Base-by-base conservation (phyloP, 2,113 vertebrate genomes). In the Solea solea region DNA sequence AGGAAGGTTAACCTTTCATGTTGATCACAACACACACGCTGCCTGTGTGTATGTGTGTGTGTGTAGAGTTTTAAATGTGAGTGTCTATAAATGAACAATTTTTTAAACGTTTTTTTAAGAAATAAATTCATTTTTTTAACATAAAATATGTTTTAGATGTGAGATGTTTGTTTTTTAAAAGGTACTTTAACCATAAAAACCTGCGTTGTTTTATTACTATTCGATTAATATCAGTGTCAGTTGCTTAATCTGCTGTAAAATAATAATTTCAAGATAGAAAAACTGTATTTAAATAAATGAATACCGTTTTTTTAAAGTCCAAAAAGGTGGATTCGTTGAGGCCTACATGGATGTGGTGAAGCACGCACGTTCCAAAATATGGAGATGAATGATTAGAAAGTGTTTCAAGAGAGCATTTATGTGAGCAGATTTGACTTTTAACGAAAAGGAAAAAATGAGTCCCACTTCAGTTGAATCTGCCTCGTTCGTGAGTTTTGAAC, bases 1-100 rank as follows among this genome's bases (percentile, higher is more conserved):
- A 63, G 45, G 77, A 72, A 72, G 69, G 58, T 85, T 76, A 80
- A 66, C 57, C 57, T 78, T 78, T 78, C 69, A 84, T 76, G 80
- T 74, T 65, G 51, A 48, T 45, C 53, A 61, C 62, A 81, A 42
- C 67, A 71, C 44, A 77, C 74, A 69, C 39, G 12, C 28, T 68
- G 46, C 8, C 3, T 51, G 0, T 63, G 3, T 44, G 21, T 69
- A 54, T 82, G 54, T 46, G 59, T 53, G 59, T 53, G 51, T 72
- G 40, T 44, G 50, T 65, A 63, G 13, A 60, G 52, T 52, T 53
- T 15, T 16, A 40, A 51, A 3, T 56, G 40, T 53, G 48, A 63
- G 73, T 65, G 42, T 52, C n/a, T n/a, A 27, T 21, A 21, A 21
- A 21, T 21, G 21, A 21, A 21, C 21, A 21, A 1, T 21, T 21